Percentiles rank a stretch among this genome's conserved stretches.
phyloP scores from a whole-genome alignment of 1,140 invertebrate species.

The Goniozus legneri region DNA sequence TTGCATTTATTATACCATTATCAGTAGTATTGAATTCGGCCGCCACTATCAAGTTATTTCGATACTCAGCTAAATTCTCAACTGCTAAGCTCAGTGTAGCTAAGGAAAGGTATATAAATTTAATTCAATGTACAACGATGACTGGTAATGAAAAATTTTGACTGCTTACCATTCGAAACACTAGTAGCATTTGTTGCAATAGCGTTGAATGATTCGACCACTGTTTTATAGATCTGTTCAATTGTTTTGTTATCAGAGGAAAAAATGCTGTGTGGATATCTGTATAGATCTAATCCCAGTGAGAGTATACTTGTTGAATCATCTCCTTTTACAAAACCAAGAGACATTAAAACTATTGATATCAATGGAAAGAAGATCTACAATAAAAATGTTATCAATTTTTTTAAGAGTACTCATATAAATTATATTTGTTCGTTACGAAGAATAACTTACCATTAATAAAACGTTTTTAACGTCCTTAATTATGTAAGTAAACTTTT shows the following conservation, averaged over 20 bases:
- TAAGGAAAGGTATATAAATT: slow-evolving; percentile 15
- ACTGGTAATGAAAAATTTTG: background rate
- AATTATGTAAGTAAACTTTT: slow-evolving; percentile 38
- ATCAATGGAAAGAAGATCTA: slow-evolving; percentile 37
- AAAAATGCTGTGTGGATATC: slow-evolving; percentile 30
- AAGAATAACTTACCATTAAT: slow-evolving; percentile 28
- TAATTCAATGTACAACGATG: background rate
- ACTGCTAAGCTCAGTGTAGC: slow-evolving; percentile 30
- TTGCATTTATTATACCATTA: slow-evolving; percentile 19
- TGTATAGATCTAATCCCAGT: slow-evolving; percentile 32
- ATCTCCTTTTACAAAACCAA: slow-evolving; percentile 29
- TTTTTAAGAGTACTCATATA: no score
- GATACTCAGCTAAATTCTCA: slow-evolving; percentile 33
- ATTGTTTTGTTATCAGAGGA: slow-evolving; percentile 21
- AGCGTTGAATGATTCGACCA: slow-evolving; percentile 19
- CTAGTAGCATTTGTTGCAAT: slow-evolving; percentile 8
- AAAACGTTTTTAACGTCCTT: slow-evolving; percentile 35
- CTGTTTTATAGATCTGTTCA: slow-evolving; percentile 23
- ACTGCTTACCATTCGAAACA: slow-evolving; percentile 25
- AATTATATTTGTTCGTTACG: no score
- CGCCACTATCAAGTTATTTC: slow-evolving; percentile 39
- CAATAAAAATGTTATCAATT: slow-evolving; percentile 17
- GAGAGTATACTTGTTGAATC: slow-evolving; percentile 28
- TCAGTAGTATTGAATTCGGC: slow-evolving; percentile 39
- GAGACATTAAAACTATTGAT: slow-evolving; percentile 32